Evolutionary conservation across 2,888 invertebrate species (phyloP), one percentile per base, ranked within the genome.

Genomic region (Apamea anceps): DNA sequence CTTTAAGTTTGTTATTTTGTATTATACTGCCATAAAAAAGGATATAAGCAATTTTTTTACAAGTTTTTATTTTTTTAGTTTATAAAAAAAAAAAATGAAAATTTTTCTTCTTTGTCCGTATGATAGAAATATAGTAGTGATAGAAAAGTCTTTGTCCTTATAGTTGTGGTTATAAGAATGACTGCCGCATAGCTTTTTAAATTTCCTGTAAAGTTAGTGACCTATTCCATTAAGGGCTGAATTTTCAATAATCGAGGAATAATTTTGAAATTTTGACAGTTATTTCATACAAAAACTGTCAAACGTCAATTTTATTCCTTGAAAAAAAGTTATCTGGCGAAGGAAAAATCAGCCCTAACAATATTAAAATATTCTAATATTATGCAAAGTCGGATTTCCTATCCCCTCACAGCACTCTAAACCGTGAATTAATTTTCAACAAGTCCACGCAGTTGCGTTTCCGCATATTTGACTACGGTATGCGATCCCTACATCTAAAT

Each of bases 391-490:
- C 37, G 45, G 68, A 60, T 82, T 73, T 85, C 32, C 8, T 28
- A 65, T 54, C 13, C 8, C 7, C 13, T 3, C 4, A 67, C 70
- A 32, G 83, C 13, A 74, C 73, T 75, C 89, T 76, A 83, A 87
- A 79, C 10, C 63, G 66, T 72, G 81, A 80, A 84, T 85, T 75
- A 86, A 83, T 84, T 81, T 87, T 89, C 75, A 87, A 90, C 90
- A 90, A 88, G 79, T 90, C 87, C 77, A 71, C 86, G 80, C 84
- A 77, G 78, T 75, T 79, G 48, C 84, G 81, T 96, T 95, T 96
- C 96, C 95, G 96, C 95, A 95, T 95, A 93, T 91, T 94, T 94
- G 90, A 90, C 92, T 91, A 77, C 81, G 94, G 94, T 89, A 94
- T 93, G 90, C 85, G 88, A 92, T 94, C 92, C 91, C 93, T 92